Conservation (phyloP, 2,113 vertebrate species). For the Bettongia penicillata region DNA sequence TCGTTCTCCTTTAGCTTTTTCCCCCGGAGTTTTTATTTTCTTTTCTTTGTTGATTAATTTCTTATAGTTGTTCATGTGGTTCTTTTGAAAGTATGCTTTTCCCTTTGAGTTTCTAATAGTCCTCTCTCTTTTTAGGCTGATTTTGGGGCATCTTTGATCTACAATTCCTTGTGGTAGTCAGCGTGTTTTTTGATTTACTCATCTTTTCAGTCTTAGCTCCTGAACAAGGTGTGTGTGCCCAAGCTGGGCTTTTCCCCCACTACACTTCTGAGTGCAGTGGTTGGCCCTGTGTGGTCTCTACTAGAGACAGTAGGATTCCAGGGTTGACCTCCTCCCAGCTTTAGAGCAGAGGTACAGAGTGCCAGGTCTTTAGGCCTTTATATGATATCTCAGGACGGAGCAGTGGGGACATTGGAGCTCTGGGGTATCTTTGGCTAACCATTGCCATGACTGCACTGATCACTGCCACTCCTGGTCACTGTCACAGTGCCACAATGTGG, state of each 20-base stretch:
- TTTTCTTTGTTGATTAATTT: not conserved
- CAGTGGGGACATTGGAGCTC: not conserved
- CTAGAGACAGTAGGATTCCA: not conserved
- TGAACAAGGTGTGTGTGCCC: not conserved
- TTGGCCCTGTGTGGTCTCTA: not conserved
- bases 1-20: not conserved
- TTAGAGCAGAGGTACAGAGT: not conserved
- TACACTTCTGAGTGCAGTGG: not conserved
- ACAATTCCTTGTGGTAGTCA: not conserved
- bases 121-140: not conserved
- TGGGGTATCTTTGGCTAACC: not conserved
- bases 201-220: not conserved
- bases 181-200: not conserved
- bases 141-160: not conserved
- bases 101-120: not conserved
- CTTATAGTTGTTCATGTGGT: not conserved
- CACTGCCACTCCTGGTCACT: not conserved
- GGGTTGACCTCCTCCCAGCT: not conserved
- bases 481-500: not conserved
- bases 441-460: not conserved
- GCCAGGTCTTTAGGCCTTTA: not conserved
- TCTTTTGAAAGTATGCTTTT: not conserved
- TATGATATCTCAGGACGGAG: not conserved
- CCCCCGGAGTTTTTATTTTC: not conserved
- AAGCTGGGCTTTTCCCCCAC: not conserved